These are phyloP conservation scores for Agelas oroides DNA, from an alignment of 37 sponge, comb jelly and placozoan genomes.

Conservation along the genomic window DNA sequence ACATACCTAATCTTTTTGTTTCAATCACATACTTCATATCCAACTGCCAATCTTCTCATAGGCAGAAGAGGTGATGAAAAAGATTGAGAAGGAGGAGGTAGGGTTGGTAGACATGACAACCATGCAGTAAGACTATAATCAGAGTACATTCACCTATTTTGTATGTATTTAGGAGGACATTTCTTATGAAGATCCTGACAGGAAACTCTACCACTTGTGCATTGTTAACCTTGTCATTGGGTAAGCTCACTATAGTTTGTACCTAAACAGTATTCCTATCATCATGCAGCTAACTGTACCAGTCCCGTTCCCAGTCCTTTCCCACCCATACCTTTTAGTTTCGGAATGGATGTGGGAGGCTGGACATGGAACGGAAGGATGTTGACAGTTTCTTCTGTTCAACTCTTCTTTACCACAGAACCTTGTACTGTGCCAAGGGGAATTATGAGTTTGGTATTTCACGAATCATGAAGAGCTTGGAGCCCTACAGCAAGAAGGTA, in stretches of 20 bases:
- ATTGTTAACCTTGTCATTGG: slow-evolving; percentile 99
- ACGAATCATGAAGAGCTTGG: slow-evolving; percentile 95
- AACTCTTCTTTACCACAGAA: slow-evolving; percentile 50
- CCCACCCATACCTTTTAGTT: no score
- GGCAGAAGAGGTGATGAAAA: slow-evolving; percentile 99
- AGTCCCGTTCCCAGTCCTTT: no score
- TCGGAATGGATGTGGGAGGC: background rate
- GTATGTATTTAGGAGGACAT: slow-evolving; percentile 76
- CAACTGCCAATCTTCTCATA: slow-evolving; percentile 22
- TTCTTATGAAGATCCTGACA: slow-evolving; percentile 95
- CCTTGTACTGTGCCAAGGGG: slow-evolving; percentile 97
- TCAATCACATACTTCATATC: no score
- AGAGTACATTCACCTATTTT: no score
- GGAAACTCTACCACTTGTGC: slow-evolving; percentile 94
- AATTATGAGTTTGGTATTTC: slow-evolving; percentile 98
- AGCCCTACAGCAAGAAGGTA: slow-evolving; percentile 98
- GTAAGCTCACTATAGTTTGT: slow-evolving; percentile 24
- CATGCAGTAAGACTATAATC: no score
- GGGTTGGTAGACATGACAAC: background rate
- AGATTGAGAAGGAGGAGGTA: slow-evolving; percentile 99
- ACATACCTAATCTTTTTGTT: no score
- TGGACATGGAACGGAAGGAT: background rate
- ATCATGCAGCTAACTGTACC: no score
- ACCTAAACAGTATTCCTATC: no score
- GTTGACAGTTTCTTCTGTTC: background rate